Conservation (phyloP, 2,113 vertebrate genomes). For the Tenrec ecaudatus region DNA sequence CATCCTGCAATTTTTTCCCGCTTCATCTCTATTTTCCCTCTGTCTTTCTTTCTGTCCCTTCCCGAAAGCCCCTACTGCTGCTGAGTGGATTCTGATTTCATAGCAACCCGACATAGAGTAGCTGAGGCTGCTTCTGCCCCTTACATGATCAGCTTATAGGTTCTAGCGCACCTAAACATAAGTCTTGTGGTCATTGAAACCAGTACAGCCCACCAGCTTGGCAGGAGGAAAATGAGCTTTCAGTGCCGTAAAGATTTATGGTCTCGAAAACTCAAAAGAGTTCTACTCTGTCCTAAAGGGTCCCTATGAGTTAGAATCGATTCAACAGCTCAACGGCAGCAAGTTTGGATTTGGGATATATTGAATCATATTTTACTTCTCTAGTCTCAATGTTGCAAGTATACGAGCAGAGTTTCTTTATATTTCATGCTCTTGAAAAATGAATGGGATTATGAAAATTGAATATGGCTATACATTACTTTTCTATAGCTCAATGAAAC, state of each 20-base stretch:
- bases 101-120: too few relatives aligned
- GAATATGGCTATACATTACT: conserved; percentile 15
- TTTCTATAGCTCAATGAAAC: conserved; percentile 19
- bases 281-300: too few relatives aligned
- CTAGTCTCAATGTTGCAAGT: conserved; percentile 19
- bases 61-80: too few relatives aligned
- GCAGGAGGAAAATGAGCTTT: too few relatives aligned
- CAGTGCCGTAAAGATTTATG: too few relatives aligned
- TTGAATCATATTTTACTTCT: conserved; percentile 44
- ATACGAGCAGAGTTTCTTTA: not conserved
- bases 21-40: not conserved
- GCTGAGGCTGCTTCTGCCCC: too few relatives aligned
- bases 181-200: not conserved
- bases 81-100: too few relatives aligned
- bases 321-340: too few relatives aligned
- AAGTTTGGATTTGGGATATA: not conserved
- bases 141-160: not conserved
- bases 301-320: too few relatives aligned
- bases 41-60: not conserved
- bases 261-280: too few relatives aligned
- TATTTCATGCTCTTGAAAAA: not conserved
- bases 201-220: too few relatives aligned
- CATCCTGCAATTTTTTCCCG: not conserved
- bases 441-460: not conserved
- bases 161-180: not conserved